A percentile compares a stretch with the other conserved stretches of the same genome.
phyloP scores from a whole-genome alignment of 1,140 invertebrate genomes.

The Danaus melanippus region DNA sequence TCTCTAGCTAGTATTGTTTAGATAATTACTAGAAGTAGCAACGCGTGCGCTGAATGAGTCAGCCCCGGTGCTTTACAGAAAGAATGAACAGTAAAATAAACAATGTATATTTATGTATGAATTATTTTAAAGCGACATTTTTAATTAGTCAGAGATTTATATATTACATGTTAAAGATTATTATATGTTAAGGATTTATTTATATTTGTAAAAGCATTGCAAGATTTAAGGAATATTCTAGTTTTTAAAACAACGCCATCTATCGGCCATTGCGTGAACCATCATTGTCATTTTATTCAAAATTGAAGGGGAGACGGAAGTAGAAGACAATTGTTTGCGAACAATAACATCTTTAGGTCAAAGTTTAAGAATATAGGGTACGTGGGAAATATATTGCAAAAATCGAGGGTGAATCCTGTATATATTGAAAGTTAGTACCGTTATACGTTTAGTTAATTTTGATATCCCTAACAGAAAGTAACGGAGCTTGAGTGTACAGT shows the following conservation, averaged over 20 bases:
- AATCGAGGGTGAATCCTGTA: slow-evolving; percentile 48
- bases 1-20: slow-evolving; percentile 15
- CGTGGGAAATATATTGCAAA: slow-evolving; percentile 41
- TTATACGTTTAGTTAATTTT: slow-evolving; percentile 50
- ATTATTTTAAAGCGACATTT: too few relatives aligned
- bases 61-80: neutral
- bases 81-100: too few relatives aligned
- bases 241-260: slow-evolving; percentile 36
- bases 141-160: too few relatives aligned
- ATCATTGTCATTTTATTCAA: slow-evolving; percentile 5
- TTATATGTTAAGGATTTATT: neutral
- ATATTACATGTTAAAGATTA: too few relatives aligned
- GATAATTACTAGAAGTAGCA: slow-evolving; percentile 26
- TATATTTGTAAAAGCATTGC: neutral
- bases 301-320: slow-evolving; percentile 32
- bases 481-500: slow-evolving; percentile 13
- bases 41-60: slow-evolving; percentile 33
- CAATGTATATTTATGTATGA: too few relatives aligned
- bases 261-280: slow-evolving; percentile 28
- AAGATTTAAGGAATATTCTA: neutral
- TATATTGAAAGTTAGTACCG: slow-evolving; percentile 39
- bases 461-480: slow-evolving; percentile 50
- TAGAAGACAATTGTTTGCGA: slow-evolving; percentile 44
- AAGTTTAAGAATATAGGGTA: slow-evolving; percentile 35
- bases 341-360: slow-evolving; percentile 50